Base-by-base conservation (phyloP, 1,140 invertebrate species). In the Stegodyphus mimosarum region DNA sequence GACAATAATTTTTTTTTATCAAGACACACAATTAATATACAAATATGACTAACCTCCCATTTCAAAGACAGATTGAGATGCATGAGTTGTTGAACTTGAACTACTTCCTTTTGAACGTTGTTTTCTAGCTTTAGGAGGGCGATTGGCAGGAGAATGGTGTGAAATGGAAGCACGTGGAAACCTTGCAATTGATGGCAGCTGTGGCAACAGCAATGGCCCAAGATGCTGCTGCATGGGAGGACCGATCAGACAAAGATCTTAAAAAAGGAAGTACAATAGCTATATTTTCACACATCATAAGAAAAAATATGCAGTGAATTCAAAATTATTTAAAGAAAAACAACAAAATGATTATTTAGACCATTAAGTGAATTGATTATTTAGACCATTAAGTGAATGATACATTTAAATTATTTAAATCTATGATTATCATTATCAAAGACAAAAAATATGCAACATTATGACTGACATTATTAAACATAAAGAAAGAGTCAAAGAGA, bases 221-320 rank as follows among this genome's bases (percentile, higher is more conserved):
- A 86, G 67, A 50, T 78, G 83, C 51, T 86, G 74, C n/a, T 86
- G 83, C 55, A 86, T 49, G 51, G 83, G 75, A 86, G 74, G 75
- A 78, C 83, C 83, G 71, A 86, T 69, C 17, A 86, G 66, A 64
- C 73, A 86, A 48, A 86, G 78, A 78, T 86, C 80, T 83, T 53
- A 52, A 66, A 18, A 52, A 33, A 33, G 3, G 33, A 33, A 33
- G 33, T 33, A 33, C 33, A 33, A 33, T 33, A 71, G 18, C 33
- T 33, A 33, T 33, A 33, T 33, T 33, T 33, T 33, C 33, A 33
- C 33, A 33, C 33, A 33, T 33, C 33, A 33, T 33, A 33, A 1
- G 33, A 33, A 33, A 33, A 33, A 33, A 33, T 33, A 33, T 33
- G 33, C 33, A 33, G 33, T 33, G 33, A 1, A 33, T 33, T 33